Base-by-base conservation (phyloP, 2,888 invertebrate genomes). In the Quadroppia sp. region DNA sequence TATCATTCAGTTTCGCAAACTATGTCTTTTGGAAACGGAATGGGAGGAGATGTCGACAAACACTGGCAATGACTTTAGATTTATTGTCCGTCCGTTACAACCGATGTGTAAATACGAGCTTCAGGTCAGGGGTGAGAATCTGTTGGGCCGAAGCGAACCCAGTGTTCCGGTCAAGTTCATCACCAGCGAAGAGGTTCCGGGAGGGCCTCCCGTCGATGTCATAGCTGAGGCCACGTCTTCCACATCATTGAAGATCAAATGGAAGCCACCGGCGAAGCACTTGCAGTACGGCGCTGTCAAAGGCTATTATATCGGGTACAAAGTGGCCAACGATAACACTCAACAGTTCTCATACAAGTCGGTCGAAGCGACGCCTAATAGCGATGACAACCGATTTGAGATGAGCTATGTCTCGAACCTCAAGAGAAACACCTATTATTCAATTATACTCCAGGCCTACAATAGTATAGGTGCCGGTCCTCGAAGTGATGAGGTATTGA, bases 221-320 rank as follows among this genome's bases (percentile, higher is more conserved):
- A 50, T 36, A 13, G 75, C 75, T 15, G 75, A 76, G 42, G 61
- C 76, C 20, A 67, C 56, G 23, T 76, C 76, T 30, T 72, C 76
- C 2, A 76, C 73, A 36, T 75, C 75, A 45, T 25, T 74, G 70
- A 76, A 76, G 56, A 76, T 76, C 25, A 72, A 71, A 42, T 76
- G 75, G 76, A 23, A 67, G 42, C 80, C 82, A 3, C 83, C 83
- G n/a, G 77, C 78, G 2, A 73, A 77, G 4, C 80, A 81, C 13
- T 74, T 81, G 71, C 79, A 79, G 73, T 83, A 83, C 76, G 83
- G 83, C 1, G 77, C 80, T 20, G 81, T 83, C 20, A 79, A 80
- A 30, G 83, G 83, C 2, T 84, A 83, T 77, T 82, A 82, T 77
- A 80, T 84, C 25, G 83, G 83, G 2, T 83, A 82, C 78, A 56